Evolutionary conservation across 2,797 vertebrate species (phyloP), one percentile per base, ranked within the genome.

Genomic region (Carcharodon carcharias): DNA sequence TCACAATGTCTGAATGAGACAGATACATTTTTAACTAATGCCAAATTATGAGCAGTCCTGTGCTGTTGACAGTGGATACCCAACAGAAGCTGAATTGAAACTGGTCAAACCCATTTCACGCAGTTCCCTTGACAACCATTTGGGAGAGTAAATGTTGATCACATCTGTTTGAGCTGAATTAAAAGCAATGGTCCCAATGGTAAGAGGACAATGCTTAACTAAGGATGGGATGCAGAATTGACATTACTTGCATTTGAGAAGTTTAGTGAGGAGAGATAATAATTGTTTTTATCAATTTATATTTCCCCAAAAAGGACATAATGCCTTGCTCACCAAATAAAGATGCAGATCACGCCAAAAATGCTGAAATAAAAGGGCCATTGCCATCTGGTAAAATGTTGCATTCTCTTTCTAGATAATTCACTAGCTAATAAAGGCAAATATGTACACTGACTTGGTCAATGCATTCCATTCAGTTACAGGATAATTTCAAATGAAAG

Each of bases 161-260:
- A 6, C 94, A 73, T 95, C 94, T 95, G 67, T 95, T 95, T 73
- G 67, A 95, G 28, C 45, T 95, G 94, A 95, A 71, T 73, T 95
- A 4, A 73, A 73, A 54, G 4, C 1, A 26, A 94, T 4, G 14
- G 94, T 56, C 94, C 94, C 94, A 95, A n/a, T 56, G 23, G 69
- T 71, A 35, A 71, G 50, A 95, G 94, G 61, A 26, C 40, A 67
- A 14, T 67, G 61, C 23, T 67, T 65, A 95, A 21, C 94, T 18
- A 50, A 73, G 50, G 45, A 73, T 18, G 28, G 5, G 23, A 95
- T 95, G 69, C 5, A 95, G 45, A 95, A 26, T 56, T 11, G 26
- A 50, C 67, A 31, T 16, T 28, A 56, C 28, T 50, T 93, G 50
- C 40, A 69, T 50, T 54, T 69, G 65, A 69, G 40, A 56, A 31